Evolutionary conservation across 2,113 vertebrate genomes (phyloP).

Genomic region (Mionectes macconnelli): DNA sequence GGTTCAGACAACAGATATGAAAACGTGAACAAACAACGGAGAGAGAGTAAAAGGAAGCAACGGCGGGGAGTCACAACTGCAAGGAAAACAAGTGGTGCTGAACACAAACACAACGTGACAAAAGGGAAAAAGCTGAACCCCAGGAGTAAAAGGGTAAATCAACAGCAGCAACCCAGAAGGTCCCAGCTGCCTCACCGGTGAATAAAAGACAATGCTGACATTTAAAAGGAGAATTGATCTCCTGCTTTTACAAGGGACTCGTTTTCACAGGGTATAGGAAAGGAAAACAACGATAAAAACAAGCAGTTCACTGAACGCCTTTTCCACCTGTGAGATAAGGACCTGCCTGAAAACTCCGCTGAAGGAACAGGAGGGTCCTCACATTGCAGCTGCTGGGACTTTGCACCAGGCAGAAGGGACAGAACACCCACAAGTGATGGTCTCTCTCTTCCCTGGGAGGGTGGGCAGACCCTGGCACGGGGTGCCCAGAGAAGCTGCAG

Average conservation of each 20-base stretch:
- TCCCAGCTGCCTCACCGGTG: background rate
- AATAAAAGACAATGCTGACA: slow-evolving; percentile 29
- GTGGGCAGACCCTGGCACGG: fast-evolving
- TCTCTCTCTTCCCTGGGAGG: background rate
- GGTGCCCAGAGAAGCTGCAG: background rate
- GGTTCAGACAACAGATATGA: background rate
- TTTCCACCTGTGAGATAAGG: background rate
- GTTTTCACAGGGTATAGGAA: background rate
- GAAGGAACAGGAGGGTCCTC: background rate
- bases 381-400: background rate
- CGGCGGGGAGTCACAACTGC: background rate
- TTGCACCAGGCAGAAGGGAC: background rate
- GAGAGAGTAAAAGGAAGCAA: background rate
- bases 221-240: slow-evolving; percentile 44
- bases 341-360: background rate
- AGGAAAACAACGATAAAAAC: background rate
- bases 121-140: background rate
- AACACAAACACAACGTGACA: background rate
- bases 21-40: background rate
- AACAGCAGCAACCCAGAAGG: background rate
- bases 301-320: background rate
- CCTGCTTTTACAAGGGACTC: background rate
- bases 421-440: background rate
- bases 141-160: background rate
- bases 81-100: background rate